These are phyloP conservation scores for Propithecus deckenii DNA, from an alignment of 2,797 vertebrate genomes.

Conservation along the genomic window DNA sequence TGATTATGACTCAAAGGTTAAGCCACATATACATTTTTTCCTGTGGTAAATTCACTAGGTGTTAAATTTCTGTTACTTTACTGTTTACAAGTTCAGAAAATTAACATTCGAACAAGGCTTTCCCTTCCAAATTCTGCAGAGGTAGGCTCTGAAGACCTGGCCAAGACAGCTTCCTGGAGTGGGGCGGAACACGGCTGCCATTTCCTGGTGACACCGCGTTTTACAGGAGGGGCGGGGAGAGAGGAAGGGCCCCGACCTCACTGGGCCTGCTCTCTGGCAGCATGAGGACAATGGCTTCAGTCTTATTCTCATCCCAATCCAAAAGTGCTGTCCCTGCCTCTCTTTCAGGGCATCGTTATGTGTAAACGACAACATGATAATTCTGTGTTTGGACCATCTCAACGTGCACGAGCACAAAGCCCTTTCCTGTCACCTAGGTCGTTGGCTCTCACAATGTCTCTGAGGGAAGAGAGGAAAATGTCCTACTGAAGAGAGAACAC, in stretches of 20 bases:
- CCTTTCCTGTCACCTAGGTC: not conserved
- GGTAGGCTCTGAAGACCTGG: not conserved
- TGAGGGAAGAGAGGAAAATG: not conserved
- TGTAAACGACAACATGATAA: not conserved
- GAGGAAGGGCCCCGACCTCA: accelerated
- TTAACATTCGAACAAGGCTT: not conserved
- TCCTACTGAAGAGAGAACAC: accelerated
- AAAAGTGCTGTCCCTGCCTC: not conserved
- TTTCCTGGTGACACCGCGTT: accelerated
- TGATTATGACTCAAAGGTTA: not conserved
- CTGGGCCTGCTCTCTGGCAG: not conserved
- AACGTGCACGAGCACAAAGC: not conserved
- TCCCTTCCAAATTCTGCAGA: not conserved
- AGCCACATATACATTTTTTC: not conserved
- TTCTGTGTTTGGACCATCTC: not conserved
- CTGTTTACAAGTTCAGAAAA: not conserved
- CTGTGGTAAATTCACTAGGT: not conserved
- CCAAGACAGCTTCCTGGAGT: not conserved
- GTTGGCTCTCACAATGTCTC: not conserved
- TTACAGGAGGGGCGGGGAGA: not conserved
- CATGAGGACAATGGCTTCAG: not conserved
- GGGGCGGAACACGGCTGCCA: accelerated
- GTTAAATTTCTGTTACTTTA: not conserved
- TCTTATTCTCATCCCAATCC: not conserved
- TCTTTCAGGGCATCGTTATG: not conserved